Percentiles rank a stretch among this genome's conserved stretches.
Evolutionary conservation across 2,888 invertebrate genomes (phyloP).

Genomic region (Aphodius sticticus): DNA sequence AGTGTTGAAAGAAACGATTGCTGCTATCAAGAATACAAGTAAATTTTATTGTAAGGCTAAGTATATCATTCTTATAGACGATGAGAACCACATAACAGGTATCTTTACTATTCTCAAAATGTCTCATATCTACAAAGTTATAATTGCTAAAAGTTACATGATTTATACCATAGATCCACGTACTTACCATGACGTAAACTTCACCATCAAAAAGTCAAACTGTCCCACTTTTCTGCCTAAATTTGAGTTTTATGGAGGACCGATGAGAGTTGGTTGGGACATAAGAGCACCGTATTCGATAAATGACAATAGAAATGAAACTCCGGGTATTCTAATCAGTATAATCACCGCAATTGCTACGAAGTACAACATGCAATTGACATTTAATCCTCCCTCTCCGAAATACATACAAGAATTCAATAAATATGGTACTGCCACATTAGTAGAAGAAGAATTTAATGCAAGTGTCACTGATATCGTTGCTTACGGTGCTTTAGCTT

Average conservation of each 20-base stretch:
- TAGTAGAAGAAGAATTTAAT: neutral
- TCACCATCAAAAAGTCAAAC: neutral
- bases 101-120: neutral
- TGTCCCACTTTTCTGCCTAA: neutral
- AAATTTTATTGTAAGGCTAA: neutral
- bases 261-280: slow-evolving; percentile 17
- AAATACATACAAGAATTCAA: neutral
- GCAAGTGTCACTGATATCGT: neutral
- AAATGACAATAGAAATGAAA: slow-evolving; percentile 20
- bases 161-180: neutral
- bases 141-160: neutral
- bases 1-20: neutral
- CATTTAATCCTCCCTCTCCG: slow-evolving; percentile 11
- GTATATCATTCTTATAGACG: neutral
- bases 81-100: neutral
- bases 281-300: slow-evolving; percentile 14
- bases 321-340: slow-evolving; percentile 12
- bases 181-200: neutral
- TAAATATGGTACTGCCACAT: neutral
- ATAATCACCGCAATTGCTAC: neutral
- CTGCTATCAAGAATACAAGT: neutral
- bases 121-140: neutral
- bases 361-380: slow-evolving; percentile 5
- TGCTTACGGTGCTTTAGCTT: neutral
- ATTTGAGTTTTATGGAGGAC: neutral